Evolutionary conservation across 2,797 vertebrate species (phyloP).

Genomic region (Octomys mimax): DNA sequence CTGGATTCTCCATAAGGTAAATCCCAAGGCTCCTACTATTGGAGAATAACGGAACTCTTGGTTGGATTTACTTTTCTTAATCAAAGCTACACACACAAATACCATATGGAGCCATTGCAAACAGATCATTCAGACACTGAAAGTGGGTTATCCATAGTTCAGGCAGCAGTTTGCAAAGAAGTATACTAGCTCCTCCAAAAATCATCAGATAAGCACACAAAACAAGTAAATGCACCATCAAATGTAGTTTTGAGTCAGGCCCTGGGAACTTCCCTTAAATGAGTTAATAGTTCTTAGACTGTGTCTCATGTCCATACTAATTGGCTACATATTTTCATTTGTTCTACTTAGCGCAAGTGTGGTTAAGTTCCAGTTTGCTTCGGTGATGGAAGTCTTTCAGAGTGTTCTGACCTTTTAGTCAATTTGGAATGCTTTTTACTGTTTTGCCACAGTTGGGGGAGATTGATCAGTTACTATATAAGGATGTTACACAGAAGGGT

Average conservation of each 20-base stretch:
- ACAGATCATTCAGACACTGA: neutral
- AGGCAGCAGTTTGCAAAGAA: slow-evolving; percentile 52
- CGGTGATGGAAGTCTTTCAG: slow-evolving; percentile 58
- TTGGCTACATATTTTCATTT: slow-evolving; percentile 55
- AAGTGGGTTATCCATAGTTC: slow-evolving; percentile 22
- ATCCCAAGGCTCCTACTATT: neutral
- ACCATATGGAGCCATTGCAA: neutral
- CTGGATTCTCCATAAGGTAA: neutral
- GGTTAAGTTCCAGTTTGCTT: slow-evolving; percentile 66
- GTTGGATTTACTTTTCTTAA: neutral
- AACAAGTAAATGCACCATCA: slow-evolving; percentile 44
- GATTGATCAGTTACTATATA: slow-evolving; percentile 68
- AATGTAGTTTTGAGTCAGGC: slow-evolving; percentile 37
- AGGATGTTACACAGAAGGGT: neutral
- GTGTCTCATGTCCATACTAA: slow-evolving; percentile 27
- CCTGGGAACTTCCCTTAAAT: slow-evolving; percentile 62
- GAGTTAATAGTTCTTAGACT: slow-evolving; percentile 69
- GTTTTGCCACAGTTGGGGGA: slow-evolving; percentile 61
- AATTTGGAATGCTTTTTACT: slow-evolving; percentile 74
- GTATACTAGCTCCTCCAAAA: slow-evolving; percentile 41
- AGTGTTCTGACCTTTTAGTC: slow-evolving; percentile 77
- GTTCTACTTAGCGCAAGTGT: slow-evolving; percentile 66
- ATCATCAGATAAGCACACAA: slow-evolving; percentile 66
- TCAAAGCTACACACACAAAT: neutral
- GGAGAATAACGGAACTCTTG: neutral